Percentiles rank a stretch among this genome's conserved stretches.
Evolutionary conservation across 1,140 invertebrate genomes (phyloP).

Genomic region (Melitaea cinxia): DNA sequence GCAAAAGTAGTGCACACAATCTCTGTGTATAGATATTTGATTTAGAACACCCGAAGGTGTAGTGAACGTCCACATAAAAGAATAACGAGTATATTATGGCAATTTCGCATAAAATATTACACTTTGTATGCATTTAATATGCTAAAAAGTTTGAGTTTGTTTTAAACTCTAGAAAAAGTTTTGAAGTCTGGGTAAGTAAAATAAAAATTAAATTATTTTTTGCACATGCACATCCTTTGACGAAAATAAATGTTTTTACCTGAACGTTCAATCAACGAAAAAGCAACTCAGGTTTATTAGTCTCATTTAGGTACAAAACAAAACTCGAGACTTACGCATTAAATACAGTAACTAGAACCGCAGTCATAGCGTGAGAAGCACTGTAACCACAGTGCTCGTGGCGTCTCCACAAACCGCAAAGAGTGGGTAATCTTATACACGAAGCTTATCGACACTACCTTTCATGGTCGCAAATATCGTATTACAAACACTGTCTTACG

Average conservation of each 20-base stretch:
- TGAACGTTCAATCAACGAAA: not conserved
- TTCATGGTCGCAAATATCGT: slow-evolving; percentile 74
- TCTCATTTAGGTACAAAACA: not conserved
- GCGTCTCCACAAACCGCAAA: slow-evolving; percentile 75
- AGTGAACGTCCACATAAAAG: slow-evolving; percentile 39
- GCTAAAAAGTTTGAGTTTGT: not conserved
- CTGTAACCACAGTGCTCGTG: slow-evolving; percentile 71
- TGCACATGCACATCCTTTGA: too few species aligned
- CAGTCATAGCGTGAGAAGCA: slow-evolving; percentile 66
- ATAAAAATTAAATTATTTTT: too few species aligned
- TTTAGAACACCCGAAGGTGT: slow-evolving; percentile 58
- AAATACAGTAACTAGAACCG: slow-evolving; percentile 49
- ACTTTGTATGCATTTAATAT: not conserved
- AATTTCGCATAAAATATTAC: slow-evolving; percentile 23
- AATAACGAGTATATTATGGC: slow-evolving; percentile 24
- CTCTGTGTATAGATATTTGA: slow-evolving; percentile 49
- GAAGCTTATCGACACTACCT: slow-evolving; percentile 77
- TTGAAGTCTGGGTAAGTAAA: not conserved
- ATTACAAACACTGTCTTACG: slow-evolving; percentile 56
- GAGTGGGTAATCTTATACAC: slow-evolving; percentile 76
- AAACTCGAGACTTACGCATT: slow-evolving; percentile 14
- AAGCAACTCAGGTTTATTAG: not conserved
- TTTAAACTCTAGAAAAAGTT: not conserved
- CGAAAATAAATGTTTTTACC: too few species aligned
- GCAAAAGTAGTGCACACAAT: slow-evolving; percentile 58